phyloP scores from a whole-genome alignment of 2,113 vertebrate species.

The Laticauda laticaudata region DNA sequence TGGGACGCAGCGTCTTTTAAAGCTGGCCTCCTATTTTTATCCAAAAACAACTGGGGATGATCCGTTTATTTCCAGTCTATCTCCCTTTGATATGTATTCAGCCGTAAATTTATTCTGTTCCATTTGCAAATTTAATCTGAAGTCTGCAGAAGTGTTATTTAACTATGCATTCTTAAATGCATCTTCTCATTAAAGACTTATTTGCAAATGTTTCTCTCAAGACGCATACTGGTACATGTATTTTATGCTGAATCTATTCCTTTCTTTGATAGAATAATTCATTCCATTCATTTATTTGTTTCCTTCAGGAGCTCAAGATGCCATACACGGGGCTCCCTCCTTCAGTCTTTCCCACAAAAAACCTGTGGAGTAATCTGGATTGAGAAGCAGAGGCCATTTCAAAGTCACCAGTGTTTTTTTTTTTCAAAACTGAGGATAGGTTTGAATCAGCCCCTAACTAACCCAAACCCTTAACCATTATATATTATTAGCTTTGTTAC shows the following conservation, averaged over 20 bases:
- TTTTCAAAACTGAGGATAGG: not conserved
- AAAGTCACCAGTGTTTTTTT: not conserved
- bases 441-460: not conserved
- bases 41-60: not conserved
- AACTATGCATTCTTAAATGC: not conserved
- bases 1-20: not conserved
- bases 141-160: not conserved
- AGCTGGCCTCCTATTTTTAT: not conserved
- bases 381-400: not conserved
- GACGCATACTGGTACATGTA: not conserved
- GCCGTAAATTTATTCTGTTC: not conserved
- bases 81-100: not conserved
- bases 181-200: not conserved
- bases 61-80: not conserved
- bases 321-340: not conserved
- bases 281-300: not conserved
- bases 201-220: not conserved
- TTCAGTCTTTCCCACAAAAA: not conserved
- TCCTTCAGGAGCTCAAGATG: not conserved
- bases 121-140: not conserved
- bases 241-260: not conserved
- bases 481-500: not conserved
- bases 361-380: not conserved
- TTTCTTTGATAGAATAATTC: not conserved
- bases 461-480: not conserved